Base-by-base conservation (phyloP, 2,888 invertebrate species). In the Gymnoscelis rufifasciata region DNA sequence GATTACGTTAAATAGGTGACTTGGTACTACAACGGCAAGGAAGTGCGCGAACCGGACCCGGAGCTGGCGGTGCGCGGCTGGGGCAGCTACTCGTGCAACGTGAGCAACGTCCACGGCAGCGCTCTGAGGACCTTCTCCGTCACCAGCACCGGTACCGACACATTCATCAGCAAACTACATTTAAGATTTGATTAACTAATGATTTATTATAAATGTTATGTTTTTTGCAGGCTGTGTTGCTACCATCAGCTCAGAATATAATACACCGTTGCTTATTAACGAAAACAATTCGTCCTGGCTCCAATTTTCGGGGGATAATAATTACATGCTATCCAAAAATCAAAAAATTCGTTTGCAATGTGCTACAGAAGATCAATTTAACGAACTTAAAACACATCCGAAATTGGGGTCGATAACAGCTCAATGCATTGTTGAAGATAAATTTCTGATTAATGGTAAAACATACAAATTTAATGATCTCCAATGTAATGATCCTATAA, bases 71-170 rank as follows among this genome's bases (percentile, higher is more conserved):
- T 57, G 8, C 24, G 27, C 7, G 47, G 51, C 23, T 57, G 51
- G 56, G 62, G 62, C 33, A 30, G 46, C 3, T 60, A 57, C 45
- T 35, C 35, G 5, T 62, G 62, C 23, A 38, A 30, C n/a, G 52
- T 49, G 1, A 48, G 29, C 23, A 62, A 62, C 43, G 37, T 40
- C 1, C 56, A 56, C 26, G 62, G 56, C 23, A 48, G 30, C 23
- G 31, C 56, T 2, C 19, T 47, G 11, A 54, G 14, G 35, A 50
- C 19, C 0, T 55, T 51, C 23, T 40, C 43, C 19, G 49, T 54
- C 8, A 40, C 51, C 5, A 43, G 30, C 30, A 7, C 13, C 1
- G 42, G 36, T 47, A 43, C 1, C 10, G 8, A 2, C 2, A 5
- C 6, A 15, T 10, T 14, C 15, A 8, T 15, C 6, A 15, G 3